A percentile compares a stretch with the other conserved stretches of the same genome.
Evolutionary conservation across 2,113 vertebrate species (phyloP).

Genomic region (Mirounga angustirostris): DNA sequence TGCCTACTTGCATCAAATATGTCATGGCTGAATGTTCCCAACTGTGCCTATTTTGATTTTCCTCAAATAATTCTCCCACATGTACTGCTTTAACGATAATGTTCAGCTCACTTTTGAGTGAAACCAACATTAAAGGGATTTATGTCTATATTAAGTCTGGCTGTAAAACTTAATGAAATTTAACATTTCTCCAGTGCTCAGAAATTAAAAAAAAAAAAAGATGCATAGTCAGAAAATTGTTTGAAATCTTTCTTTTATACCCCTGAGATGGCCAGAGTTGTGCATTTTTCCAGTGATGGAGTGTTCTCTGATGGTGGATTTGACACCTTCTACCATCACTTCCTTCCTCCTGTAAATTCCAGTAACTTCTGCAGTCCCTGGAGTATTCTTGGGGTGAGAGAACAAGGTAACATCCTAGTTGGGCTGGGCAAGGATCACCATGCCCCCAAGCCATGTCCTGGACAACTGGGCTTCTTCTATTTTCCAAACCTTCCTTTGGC

Average conservation of each 20-base stretch:
- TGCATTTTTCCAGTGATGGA: background rate
- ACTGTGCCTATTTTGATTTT: conserved; percentile 77
- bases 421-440: too few species aligned
- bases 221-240: conserved; percentile 3
- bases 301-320: background rate
- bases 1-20: conserved; percentile 55
- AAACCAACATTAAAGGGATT: conserved; percentile 77
- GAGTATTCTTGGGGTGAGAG: background rate
- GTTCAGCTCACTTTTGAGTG: conserved; percentile 79
- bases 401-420: accelerated
- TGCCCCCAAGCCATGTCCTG: background rate
- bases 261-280: background rate
- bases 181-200: conserved; percentile 69
- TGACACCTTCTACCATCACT: background rate
- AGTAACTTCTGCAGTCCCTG: background rate
- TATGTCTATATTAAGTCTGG: conserved; percentile 77
- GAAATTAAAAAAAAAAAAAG: conserved; percentile 13
- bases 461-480: background rate
- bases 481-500: background rate
- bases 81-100: conserved; percentile 70
- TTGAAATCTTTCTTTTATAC: background rate
- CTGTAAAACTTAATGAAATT: conserved; percentile 83
- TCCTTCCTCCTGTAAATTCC: conserved; percentile 48
- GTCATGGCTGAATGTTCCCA: conserved; percentile 67
- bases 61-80: conserved; percentile 75